These are phyloP conservation scores for Drosophila novamexicana DNA, from an alignment of 1,140 invertebrate genomes.

Conservation along the genomic window DNA sequence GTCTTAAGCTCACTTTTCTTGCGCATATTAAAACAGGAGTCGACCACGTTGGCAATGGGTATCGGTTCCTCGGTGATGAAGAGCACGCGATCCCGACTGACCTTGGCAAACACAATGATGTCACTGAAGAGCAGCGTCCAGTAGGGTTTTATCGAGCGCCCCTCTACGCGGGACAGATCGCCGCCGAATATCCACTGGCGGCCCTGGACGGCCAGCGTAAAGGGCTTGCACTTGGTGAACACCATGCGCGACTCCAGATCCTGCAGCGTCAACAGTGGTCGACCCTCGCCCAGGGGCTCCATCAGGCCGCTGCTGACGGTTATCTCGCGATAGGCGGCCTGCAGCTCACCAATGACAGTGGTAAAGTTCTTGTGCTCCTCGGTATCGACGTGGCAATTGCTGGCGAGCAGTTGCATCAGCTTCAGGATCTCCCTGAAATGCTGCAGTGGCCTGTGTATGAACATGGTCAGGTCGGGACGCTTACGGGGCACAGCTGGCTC, in stretches of 20 bases:
- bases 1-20: slow-evolving; percentile 88
- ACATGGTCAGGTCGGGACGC: slow-evolving; percentile 92
- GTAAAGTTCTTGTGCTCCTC: slow-evolving; percentile 84
- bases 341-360: slow-evolving; percentile 79
- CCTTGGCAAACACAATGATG: slow-evolving; percentile 92
- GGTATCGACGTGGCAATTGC: slow-evolving; percentile 82
- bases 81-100: slow-evolving; percentile 92
- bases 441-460: slow-evolving; percentile 92
- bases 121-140: slow-evolving; percentile 94
- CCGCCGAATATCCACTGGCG: slow-evolving; percentile 95
- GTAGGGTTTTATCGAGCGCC: slow-evolving; percentile 90
- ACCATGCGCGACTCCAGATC: slow-evolving; percentile 93
- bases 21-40: slow-evolving; percentile 92
- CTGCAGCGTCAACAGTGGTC: slow-evolving; percentile 91
- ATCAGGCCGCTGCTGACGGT: slow-evolving; percentile 92
- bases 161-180: slow-evolving; percentile 92
- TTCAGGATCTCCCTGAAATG: slow-evolving; percentile 88
- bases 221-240: slow-evolving; percentile 94
- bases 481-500: slow-evolving; percentile 91
- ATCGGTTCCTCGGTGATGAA: slow-evolving; percentile 95
- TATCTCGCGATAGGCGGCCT: slow-evolving; percentile 90
- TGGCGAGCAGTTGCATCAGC: slow-evolving; percentile 84
- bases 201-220: slow-evolving; percentile 91
- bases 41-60: slow-evolving; percentile 90
- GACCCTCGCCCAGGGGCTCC: slow-evolving; percentile 92